Conservation (phyloP, 1,140 invertebrate species). For the Dryas iulia region DNA sequence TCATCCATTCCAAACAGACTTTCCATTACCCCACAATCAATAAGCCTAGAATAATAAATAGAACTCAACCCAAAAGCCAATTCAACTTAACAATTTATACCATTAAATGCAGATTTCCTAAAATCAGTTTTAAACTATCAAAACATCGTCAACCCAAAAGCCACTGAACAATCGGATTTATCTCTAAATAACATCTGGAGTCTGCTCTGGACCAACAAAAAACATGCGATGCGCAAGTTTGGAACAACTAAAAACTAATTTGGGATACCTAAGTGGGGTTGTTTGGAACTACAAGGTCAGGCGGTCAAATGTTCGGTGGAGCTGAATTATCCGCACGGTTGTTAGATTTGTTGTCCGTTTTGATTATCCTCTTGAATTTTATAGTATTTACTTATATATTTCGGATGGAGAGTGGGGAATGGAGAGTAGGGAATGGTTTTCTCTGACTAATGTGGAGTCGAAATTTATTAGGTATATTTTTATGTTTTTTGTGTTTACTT, state of each 20-base stretch:
- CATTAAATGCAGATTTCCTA: neutral
- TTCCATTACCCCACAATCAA: neutral
- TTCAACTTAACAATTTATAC: neutral
- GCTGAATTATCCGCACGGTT: neutral
- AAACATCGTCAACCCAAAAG: neutral
- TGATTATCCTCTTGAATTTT: neutral
- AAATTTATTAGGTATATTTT: too few relatives aligned
- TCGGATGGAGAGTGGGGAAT: too few relatives aligned
- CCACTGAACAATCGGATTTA: neutral
- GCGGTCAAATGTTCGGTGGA: constrained; percentile 9
- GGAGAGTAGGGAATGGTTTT: too few relatives aligned
- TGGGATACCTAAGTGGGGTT: constrained; percentile 20
- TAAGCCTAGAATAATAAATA: neutral
- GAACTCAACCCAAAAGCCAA: neutral
- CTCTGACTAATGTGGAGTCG: too few relatives aligned
- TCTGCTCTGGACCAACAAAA: constrained; percentile 11
- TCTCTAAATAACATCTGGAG: constrained; percentile 15
- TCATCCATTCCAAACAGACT: too few relatives aligned
- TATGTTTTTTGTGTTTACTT: too few relatives aligned
- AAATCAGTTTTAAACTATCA: neutral
- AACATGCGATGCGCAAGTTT: constrained; percentile 5
- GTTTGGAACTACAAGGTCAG: constrained; percentile 26
- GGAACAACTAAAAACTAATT: constrained; percentile 27
- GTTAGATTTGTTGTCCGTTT: neutral
- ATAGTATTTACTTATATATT: too few relatives aligned